A percentile compares a stretch with the other conserved stretches of the same genome.
These are phyloP conservation scores for Odobenus rosmarus DNA, from an alignment of 2,113 vertebrate genomes.

Conservation along the genomic window DNA sequence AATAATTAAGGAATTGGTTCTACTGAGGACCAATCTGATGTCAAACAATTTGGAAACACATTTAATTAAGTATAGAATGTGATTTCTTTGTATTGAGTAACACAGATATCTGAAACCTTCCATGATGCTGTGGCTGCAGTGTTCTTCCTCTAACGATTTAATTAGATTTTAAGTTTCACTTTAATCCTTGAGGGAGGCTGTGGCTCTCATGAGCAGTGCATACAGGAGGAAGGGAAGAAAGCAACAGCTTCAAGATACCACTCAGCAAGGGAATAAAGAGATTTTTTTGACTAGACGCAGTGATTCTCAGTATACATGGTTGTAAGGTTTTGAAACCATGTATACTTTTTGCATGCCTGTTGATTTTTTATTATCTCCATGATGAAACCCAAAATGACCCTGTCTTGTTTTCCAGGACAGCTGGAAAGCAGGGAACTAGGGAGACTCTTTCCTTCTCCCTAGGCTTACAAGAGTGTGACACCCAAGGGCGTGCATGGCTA, in stretches of 20 bases:
- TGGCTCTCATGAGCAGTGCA: background rate
- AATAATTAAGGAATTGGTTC: background rate
- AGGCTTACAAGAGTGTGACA: background rate
- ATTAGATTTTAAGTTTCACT: conserved; percentile 46
- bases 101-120: background rate
- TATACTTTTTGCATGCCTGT: background rate
- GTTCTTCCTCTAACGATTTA: conserved; percentile 1
- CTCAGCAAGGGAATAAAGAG: background rate
- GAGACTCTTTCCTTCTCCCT: background rate
- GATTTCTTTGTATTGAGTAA: background rate
- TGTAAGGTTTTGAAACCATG: background rate
- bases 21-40: background rate
- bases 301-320: background rate
- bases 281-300: background rate
- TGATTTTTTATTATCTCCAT: background rate
- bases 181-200: background rate
- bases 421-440: background rate
- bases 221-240: background rate
- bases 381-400: background rate
- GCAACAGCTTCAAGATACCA: background rate
- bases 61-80: background rate
- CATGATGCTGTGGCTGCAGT: background rate
- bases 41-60: conserved; percentile 1
- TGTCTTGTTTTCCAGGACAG: background rate
- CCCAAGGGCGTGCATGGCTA: background rate